These are phyloP conservation scores for Garrulus glandarius DNA, from an alignment of 2,797 vertebrate species.

Conservation along the genomic window DNA sequence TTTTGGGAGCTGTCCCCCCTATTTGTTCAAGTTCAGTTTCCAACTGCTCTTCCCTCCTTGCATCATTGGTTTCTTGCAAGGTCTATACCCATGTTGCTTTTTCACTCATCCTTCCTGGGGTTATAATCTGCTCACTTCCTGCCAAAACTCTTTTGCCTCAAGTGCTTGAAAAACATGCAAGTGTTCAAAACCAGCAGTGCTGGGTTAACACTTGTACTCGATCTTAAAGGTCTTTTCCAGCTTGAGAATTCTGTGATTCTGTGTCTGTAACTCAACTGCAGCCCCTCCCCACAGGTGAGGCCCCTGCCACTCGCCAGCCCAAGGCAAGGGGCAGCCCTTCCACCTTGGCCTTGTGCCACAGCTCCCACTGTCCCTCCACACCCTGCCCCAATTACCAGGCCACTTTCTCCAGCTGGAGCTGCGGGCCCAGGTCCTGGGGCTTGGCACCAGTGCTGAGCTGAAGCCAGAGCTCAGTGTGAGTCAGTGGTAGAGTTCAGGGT, in stretches of 20 bases:
- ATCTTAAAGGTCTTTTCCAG: not conserved
- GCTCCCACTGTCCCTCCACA: accelerated
- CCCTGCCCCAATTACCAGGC: accelerated
- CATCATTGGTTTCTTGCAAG: not conserved
- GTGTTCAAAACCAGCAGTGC: not conserved
- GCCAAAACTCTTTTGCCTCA: not conserved
- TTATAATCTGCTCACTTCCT: not conserved
- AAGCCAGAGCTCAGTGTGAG: not conserved
- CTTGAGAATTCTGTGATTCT: no score
- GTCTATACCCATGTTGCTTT: not conserved
- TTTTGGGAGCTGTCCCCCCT: not conserved
- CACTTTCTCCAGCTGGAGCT: not conserved
- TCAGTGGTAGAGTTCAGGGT: accelerated
- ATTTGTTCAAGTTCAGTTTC: accelerated
- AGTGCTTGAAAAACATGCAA: not conserved
- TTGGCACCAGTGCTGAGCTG: not conserved
- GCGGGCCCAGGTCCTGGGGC: accelerated
- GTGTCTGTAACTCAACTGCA: not conserved
- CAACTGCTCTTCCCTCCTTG: not conserved
- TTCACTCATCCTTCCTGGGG: not conserved
- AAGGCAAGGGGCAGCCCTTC: accelerated
- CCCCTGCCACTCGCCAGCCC: not conserved
- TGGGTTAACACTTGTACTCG: not conserved
- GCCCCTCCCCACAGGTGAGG: not conserved
- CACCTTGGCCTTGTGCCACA: not conserved